Base-by-base conservation (phyloP, 2,888 invertebrate species). In the Seira musarum region DNA sequence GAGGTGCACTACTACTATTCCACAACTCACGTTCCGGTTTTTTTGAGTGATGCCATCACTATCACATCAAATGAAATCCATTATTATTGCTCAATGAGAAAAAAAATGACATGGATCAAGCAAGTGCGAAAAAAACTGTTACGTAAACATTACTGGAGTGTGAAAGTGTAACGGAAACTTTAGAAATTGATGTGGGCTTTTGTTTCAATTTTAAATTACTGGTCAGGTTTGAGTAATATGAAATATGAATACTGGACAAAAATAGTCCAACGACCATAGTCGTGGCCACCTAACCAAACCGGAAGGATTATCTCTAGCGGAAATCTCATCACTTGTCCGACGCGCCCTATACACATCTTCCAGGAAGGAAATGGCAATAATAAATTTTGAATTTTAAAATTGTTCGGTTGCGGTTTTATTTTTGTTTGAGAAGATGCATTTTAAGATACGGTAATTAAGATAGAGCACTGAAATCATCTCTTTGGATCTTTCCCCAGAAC, bases 311-410 rank as follows among this genome's bases (percentile, higher is more conserved):
- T 69, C 69, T 69, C 19, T 30, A 30, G 57, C 57, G 60, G 69
- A 69, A 69, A 69, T 69, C 69, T 69, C 69, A 6, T 68, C 68
- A 19, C 10, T 66, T n/a, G n/a, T n/a, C n/a, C n/a, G n/a, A n/a
- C n/a, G n/a, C n/a, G n/a, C n/a, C n/a, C n/a, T n/a, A n/a, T n/a
- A n/a, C 13, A 57, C 67, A 30, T 30, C 30, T 35, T 17, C 65
- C 65, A 64, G 30, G 19, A 30, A 13, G 30, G 15, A 30, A 17
- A 64, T 22, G 64, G n/a, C 22, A 24, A 24, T 1, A 5, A n/a
- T 24, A 6, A 64, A 24, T 24, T 25, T 13, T 24, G 15, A 40
- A 8, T 8, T 40, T 13, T 40, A 40, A 5, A 40, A 40, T 40
- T 40, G 40, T 40, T n/a, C n/a, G n/a, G n/a, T n/a, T n/a, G n/a